Conservation (phyloP, 2,113 vertebrate genomes). For the Lates calcarifer region DNA sequence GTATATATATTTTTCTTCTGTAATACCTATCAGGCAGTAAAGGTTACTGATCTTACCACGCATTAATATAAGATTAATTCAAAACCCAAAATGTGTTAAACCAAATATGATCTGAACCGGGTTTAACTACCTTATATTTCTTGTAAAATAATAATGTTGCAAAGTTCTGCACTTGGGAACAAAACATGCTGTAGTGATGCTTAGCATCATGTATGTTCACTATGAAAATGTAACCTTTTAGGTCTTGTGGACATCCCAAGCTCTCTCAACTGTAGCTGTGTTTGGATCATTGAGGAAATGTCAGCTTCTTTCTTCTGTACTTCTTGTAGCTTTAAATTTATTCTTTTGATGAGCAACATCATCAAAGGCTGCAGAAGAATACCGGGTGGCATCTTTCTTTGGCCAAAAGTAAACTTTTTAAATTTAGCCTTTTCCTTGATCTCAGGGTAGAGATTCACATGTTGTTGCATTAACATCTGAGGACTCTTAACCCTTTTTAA, state of each 20-base stretch:
- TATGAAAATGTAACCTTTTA: constrained; percentile 39
- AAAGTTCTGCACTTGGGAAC: not conserved
- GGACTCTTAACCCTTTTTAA: constrained; percentile 7
- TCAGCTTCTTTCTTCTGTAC: not conserved
- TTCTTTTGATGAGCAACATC: constrained; percentile 39
- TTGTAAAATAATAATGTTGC: not conserved
- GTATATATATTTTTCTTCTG: too few relatives aligned
- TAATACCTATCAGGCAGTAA: too few relatives aligned
- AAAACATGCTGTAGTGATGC: not conserved
- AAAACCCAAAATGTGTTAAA: not conserved
- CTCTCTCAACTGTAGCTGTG: constrained; percentile 4
- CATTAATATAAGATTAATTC: too few relatives aligned
- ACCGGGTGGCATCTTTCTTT: constrained; percentile 13
- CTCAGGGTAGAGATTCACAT: constrained; percentile 3
- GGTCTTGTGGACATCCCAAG: not conserved
- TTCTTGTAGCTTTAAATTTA: constrained; percentile 27
- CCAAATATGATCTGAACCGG: not conserved
- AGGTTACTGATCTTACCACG: too few relatives aligned
- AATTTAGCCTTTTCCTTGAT: constrained; percentile 8
- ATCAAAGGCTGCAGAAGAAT: constrained; percentile 15
- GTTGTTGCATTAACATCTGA: constrained; percentile 25
- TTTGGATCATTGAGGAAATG: constrained; percentile 43
- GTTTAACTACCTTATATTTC: not conserved
- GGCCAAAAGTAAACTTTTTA: constrained; percentile 39
- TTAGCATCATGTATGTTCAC: not conserved